Evolutionary conservation across 2,888 invertebrate species (phyloP), one percentile per base, ranked within the genome.

Genomic region (Rhabditoides inermis): DNA sequence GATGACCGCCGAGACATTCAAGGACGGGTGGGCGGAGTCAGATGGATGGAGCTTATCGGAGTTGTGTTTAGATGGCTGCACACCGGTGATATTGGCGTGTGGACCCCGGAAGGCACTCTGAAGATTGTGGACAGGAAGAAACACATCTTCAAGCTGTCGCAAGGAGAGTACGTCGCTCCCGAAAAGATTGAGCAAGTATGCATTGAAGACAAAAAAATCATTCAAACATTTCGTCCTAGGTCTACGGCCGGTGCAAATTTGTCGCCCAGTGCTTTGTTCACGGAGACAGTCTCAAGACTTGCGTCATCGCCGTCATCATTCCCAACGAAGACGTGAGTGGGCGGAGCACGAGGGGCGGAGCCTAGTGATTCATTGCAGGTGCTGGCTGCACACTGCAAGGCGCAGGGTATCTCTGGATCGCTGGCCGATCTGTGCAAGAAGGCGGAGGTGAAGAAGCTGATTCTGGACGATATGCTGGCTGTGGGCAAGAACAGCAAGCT

Each of bases 121-220:
- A 64, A 65, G 51, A 65, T 69, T 26, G 56, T 69, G 37, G 69
- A 69, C 55, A 58, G 69, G 1, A 47, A 32, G 1, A 57, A 55
- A 54, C 69, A 69, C 46, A 69, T 69, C 18, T 69, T 69, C 60
- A 69, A 69, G 51, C 49, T 69, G 10, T 61, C 69, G 10, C 68
- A 69, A 42, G 60, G 58, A 23, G 59, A 54, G 39, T 58, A 56
- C 32, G 58, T 58, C 36, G 55, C 58, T 26, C 58, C 58, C 0
- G 58, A 58, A 23, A 36, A 54, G n/a, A 48, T 47, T 2, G 58
- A 58, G 39, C 20, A 52, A 1, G 37, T n/a, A n/a, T n/a, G n/a
- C n/a, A n/a, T n/a, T n/a, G n/a, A n/a, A n/a, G n/a, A n/a, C n/a
- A n/a, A n/a, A n/a, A n/a, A n/a, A n/a, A n/a, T n/a, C n/a, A n/a